A percentile compares a stretch with the other conserved stretches of the same genome.
Conservation (phyloP, 2,888 invertebrate genomes). For the Calameuta filiformis region DNA sequence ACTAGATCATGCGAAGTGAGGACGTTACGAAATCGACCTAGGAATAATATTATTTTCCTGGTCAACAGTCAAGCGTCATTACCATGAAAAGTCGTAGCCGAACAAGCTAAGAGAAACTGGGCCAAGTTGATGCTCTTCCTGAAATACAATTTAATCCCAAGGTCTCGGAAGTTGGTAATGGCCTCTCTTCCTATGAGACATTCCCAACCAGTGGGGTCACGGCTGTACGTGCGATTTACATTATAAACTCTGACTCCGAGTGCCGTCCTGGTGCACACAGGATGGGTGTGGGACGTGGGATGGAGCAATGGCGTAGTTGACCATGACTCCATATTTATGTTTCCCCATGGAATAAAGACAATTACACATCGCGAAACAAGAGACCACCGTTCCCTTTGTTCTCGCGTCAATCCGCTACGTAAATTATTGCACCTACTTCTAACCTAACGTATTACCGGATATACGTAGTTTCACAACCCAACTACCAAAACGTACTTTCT, state of each 20-base stretch:
- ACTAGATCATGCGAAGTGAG: not conserved
- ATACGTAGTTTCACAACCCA: not conserved
- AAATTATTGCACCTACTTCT: not conserved
- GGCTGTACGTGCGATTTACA: not conserved
- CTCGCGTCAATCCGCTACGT: not conserved
- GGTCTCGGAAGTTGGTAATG: not conserved
- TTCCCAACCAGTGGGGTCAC: not conserved
- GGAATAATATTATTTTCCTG: not conserved
- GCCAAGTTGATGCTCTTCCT: not conserved
- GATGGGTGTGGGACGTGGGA: conserved; percentile 32
- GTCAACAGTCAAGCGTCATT: not conserved
- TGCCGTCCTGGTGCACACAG: conserved; percentile 21
- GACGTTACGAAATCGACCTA: not conserved
- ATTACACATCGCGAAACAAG: conserved; percentile 35
- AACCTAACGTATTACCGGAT: not conserved
- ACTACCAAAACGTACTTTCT: not conserved
- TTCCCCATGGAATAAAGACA: conserved; percentile 51
- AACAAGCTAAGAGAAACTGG: not conserved
- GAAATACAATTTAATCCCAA: not conserved
- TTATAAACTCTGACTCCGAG: conserved; percentile 11
- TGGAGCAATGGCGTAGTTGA: conserved; percentile 37
- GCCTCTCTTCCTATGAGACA: not conserved
- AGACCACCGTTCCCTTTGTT: not conserved
- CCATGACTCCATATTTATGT: conserved; percentile 58
- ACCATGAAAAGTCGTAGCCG: not conserved